Conservation (phyloP, 2,113 vertebrate species). For the Oxygymnocypris stewartii region DNA sequence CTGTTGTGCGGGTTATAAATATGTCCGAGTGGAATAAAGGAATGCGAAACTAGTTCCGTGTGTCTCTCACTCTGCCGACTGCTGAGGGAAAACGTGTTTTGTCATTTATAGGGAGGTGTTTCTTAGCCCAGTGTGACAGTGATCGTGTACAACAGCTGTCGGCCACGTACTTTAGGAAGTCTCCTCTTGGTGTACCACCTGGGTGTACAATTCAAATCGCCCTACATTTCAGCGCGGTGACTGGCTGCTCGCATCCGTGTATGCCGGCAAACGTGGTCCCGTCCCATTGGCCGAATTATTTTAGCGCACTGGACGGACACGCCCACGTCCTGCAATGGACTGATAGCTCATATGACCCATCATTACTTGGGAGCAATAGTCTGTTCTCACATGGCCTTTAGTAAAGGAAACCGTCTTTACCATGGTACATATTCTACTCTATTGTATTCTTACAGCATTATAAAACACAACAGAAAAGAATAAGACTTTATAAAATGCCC, state of each 20-base stretch:
- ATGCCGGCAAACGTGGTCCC: constrained; percentile 67
- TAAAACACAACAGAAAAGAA: not conserved
- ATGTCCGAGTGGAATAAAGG: constrained; percentile 62
- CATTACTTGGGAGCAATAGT: not conserved
- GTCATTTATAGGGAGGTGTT: not conserved
- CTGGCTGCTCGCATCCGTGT: constrained; percentile 64
- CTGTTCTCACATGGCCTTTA: not conserved
- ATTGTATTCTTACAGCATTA: not conserved
- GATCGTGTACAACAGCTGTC: constrained; percentile 40
- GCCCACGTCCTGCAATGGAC: constrained; percentile 39
- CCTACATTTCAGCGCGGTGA: constrained; percentile 48
- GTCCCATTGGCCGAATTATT: constrained; percentile 70
- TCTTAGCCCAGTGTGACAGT: not conserved
- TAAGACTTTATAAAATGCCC: not conserved
- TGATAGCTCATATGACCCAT: not conserved
- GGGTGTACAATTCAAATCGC: constrained; percentile 47
- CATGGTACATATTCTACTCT: not conserved
- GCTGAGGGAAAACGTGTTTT: not conserved
- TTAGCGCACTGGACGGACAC: constrained; percentile 50
- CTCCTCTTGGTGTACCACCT: constrained; percentile 19
- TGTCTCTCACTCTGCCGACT: not conserved
- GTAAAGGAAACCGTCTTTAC: not conserved
- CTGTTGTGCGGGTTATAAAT: constrained; percentile 65
- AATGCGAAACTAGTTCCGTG: constrained; percentile 40
- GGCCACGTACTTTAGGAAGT: constrained; percentile 15